A percentile compares a stretch with the other conserved stretches of the same genome.
Conservation (phyloP, 2,888 invertebrate genomes). For the Lycophotia porphyrea region DNA sequence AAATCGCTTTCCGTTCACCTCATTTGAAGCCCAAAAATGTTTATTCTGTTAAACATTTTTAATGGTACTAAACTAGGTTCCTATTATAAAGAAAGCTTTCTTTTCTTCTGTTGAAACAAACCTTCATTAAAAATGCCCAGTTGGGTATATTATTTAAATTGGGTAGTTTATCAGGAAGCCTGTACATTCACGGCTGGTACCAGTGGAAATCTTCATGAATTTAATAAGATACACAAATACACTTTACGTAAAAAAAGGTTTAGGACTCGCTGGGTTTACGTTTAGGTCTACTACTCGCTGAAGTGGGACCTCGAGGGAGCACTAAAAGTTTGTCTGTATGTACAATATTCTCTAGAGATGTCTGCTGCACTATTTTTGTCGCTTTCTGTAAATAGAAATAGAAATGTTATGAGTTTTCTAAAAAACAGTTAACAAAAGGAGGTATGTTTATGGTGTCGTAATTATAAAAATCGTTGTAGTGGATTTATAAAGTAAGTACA, state of each 20-base stretch:
- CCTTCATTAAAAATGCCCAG: slow-evolving; percentile 16
- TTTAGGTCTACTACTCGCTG: background rate
- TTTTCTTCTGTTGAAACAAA: background rate
- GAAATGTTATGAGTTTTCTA: too few species aligned
- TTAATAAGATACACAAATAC: background rate
- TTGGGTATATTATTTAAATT: slow-evolving; percentile 22
- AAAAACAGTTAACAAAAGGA: too few species aligned
- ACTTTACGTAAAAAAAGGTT: background rate
- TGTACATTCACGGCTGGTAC: background rate
- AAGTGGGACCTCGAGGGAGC: slow-evolving; percentile 3
- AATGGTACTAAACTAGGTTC: slow-evolving; percentile 30
- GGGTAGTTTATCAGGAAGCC: background rate
- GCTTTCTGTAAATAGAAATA: too few species aligned
- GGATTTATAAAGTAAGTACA: background rate
- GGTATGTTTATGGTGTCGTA: too few species aligned
- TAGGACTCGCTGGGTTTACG: background rate
- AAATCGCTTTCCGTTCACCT: slow-evolving; percentile 44
- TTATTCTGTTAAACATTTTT: slow-evolving; percentile 54
- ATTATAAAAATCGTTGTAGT: too few species aligned
- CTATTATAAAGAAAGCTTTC: background rate
- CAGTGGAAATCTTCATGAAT: background rate
- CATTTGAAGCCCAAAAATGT: slow-evolving; percentile 49
- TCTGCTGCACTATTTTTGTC: background rate
- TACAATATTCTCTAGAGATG: background rate
- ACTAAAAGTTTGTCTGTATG: background rate